Conservation (phyloP, 2,113 vertebrate species). For the Mus spicilegus region DNA sequence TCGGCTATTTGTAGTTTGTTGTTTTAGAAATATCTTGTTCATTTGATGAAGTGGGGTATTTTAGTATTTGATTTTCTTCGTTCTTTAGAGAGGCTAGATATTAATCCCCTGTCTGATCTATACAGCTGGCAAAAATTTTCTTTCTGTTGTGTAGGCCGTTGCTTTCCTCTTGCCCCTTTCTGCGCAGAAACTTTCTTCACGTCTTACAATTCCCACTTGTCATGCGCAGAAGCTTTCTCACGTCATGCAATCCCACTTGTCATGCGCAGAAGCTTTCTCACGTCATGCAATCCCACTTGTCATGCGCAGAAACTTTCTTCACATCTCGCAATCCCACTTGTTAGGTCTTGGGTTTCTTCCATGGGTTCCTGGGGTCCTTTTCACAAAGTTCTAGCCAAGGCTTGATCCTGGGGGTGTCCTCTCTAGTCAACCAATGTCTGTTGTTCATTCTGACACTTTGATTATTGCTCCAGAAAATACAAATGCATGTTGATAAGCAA, state of each 20-base stretch:
- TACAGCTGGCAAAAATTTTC: background rate
- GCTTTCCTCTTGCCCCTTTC: background rate
- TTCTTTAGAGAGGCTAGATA: background rate
- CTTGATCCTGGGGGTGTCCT: background rate
- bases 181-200: background rate
- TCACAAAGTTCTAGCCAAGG: background rate
- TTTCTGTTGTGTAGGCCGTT: background rate
- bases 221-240: background rate
- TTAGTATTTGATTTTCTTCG: background rate
- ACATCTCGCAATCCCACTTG: background rate
- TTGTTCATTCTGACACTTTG: background rate
- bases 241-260: background rate
- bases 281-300: background rate
- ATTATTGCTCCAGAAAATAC: slow-evolving; percentile 34
- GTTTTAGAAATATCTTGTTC: background rate
- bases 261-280: background rate
- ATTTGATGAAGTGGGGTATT: background rate
- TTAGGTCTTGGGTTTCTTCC: background rate
- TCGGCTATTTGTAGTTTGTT: background rate
- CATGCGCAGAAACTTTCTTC: background rate
- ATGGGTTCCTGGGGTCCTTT: background rate
- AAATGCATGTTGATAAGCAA: slow-evolving; percentile 42
- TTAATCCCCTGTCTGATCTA: background rate
- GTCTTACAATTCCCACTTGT: background rate
- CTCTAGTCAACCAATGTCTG: background rate